Percentiles rank a stretch among this genome's conserved stretches.
These are phyloP conservation scores for Drosophila sechellia DNA, from an alignment of 1,140 invertebrate species.

Conservation along the genomic window DNA sequence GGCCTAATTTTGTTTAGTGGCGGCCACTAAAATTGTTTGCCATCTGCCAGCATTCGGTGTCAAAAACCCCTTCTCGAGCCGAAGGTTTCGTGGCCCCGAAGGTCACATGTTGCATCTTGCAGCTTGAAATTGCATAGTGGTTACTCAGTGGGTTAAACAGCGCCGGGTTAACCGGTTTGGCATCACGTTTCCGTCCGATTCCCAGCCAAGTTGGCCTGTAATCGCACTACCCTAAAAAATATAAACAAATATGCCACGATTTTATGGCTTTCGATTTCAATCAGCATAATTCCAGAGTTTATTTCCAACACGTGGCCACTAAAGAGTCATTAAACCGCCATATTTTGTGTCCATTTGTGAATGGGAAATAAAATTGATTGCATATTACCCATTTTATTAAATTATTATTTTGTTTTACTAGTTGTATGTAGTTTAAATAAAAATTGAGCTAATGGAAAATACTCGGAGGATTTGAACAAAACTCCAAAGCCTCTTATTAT, in stretches of 20 bases:
- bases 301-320: slow-evolving; percentile 46
- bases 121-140: slow-evolving; percentile 29
- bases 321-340: slow-evolving; percentile 22
- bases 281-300: slow-evolving; percentile 38
- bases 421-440: neutral
- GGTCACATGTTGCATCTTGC: slow-evolving; percentile 54
- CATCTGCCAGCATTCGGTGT: slow-evolving; percentile 48
- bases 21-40: slow-evolving; percentile 70
- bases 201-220: slow-evolving; percentile 10
- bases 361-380: slow-evolving; percentile 11
- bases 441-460: neutral
- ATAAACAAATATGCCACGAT: slow-evolving; percentile 12
- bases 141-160: slow-evolving; percentile 24
- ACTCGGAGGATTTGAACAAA: neutral
- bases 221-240: slow-evolving; percentile 8
- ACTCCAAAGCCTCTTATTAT: neutral
- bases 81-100: slow-evolving; percentile 39
- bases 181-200: slow-evolving; percentile 29
- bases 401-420: neutral
- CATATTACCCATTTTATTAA: no score
- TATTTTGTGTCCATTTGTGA: slow-evolving; percentile 9
- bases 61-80: slow-evolving; percentile 44
- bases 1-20: slow-evolving; percentile 70
- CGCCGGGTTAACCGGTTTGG: slow-evolving; percentile 34
- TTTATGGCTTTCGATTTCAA: slow-evolving; percentile 41